Evolutionary conservation across 2,797 vertebrate genomes (phyloP).

Genomic region (Loris lydekkerianus): DNA sequence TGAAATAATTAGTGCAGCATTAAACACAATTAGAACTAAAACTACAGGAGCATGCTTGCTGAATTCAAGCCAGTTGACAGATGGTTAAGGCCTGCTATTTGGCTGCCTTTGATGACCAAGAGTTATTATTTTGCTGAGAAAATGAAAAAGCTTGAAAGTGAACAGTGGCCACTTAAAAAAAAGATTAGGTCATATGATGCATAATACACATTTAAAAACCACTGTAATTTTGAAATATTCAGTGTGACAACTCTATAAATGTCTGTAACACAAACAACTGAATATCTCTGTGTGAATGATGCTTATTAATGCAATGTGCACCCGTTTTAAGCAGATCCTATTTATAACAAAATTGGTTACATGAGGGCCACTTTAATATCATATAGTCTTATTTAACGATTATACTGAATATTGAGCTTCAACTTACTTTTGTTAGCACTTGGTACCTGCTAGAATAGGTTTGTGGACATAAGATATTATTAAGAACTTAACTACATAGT

Average conservation of each 20-base stretch:
- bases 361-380: not conserved
- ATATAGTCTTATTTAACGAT: conserved; percentile 59
- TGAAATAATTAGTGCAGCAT: conserved; percentile 99
- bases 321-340: not conserved
- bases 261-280: conserved; percentile 53
- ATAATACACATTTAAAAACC: conserved; percentile 79
- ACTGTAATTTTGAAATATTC: conserved; percentile 60
- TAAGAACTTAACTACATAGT: conserved; percentile 61
- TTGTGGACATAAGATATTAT: conserved; percentile 61
- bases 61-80: conserved; percentile 92
- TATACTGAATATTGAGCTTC: conserved; percentile 29
- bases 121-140: conserved; percentile 90
- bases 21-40: conserved; percentile 98
- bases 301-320: not conserved
- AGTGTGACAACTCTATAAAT: conserved; percentile 61
- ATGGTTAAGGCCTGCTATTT: conserved; percentile 92
- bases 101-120: conserved; percentile 89
- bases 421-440: conserved; percentile 19
- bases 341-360: conserved; percentile 54
- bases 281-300: not conserved
- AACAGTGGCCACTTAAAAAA: conserved; percentile 77
- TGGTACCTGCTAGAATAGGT: conserved; percentile 52
- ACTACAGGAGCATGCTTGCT: conserved; percentile 91
- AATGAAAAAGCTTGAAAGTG: conserved; percentile 86
- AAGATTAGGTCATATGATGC: conserved; percentile 62